Evolutionary conservation across 1,140 invertebrate genomes (phyloP).

Genomic region (Colletes gigas): DNA sequence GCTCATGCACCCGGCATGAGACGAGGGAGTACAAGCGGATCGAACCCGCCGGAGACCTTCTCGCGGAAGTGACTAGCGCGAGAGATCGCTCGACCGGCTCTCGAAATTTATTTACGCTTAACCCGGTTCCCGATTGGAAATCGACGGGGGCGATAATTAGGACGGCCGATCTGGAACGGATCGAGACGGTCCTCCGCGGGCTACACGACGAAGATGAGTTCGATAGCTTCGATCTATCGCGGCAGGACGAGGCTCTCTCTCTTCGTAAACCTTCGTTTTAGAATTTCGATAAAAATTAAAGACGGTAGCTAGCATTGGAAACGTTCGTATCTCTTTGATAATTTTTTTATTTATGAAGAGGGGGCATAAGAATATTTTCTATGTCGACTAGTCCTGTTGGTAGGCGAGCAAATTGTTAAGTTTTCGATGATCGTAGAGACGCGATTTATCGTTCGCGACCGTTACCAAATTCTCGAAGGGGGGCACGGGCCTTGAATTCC

Average conservation of each 20-base stretch:
- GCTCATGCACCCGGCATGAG: slow-evolving; percentile 55
- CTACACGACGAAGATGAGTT: neutral
- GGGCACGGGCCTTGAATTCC: slow-evolving; percentile 53
- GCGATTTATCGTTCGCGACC: neutral
- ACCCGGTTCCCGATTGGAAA: slow-evolving; percentile 11
- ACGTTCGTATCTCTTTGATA: too few relatives aligned
- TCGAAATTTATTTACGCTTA: slow-evolving; percentile 20
- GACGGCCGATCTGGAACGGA: slow-evolving; percentile 45
- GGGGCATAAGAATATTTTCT: too few relatives aligned
- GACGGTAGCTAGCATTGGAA: too few relatives aligned
- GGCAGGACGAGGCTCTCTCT: too few relatives aligned
- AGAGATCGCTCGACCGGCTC: too few relatives aligned
- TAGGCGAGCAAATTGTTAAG: neutral
- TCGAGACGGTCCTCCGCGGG: neutral
- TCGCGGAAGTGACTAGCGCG: slow-evolving; percentile 37
- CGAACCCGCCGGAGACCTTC: slow-evolving; percentile 20
- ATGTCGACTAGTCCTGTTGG: too few relatives aligned
- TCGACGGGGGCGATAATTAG: neutral
- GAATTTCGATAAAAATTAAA: too few relatives aligned
- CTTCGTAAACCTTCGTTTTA: too few relatives aligned
- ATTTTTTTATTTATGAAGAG: too few relatives aligned
- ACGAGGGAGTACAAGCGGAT: slow-evolving; percentile 24
- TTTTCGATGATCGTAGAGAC: neutral
- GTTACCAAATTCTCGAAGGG: slow-evolving; percentile 53
- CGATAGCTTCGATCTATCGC: neutral